phyloP scores from a whole-genome alignment of 2,113 vertebrate genomes.

The Perca schrenkii region DNA sequence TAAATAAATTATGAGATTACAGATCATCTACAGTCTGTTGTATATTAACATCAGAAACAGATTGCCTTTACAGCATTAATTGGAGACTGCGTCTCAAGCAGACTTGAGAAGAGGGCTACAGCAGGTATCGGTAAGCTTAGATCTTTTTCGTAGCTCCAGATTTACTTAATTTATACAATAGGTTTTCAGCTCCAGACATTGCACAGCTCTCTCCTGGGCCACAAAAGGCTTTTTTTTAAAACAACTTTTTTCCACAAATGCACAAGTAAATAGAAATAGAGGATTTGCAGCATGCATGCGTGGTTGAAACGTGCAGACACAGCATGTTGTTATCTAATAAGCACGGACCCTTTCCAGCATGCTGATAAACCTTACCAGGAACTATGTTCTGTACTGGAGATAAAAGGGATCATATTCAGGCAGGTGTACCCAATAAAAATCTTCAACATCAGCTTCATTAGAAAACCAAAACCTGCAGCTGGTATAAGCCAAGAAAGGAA shows the following conservation, averaged over 20 bases:
- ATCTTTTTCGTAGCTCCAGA: no score
- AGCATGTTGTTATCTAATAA: background rate
- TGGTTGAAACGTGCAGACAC: background rate
- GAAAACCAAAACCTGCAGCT: background rate
- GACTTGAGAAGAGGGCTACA: background rate
- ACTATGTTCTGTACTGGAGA: background rate
- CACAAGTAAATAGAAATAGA: background rate
- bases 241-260: background rate
- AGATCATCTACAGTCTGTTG: no score
- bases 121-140: no score
- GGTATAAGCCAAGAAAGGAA: background rate
- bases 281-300: background rate
- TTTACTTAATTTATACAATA: background rate
- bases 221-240: no score
- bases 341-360: background rate
- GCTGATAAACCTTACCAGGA: background rate
- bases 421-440: background rate
- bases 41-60: no score
- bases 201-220: no score
- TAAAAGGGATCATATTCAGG: background rate
- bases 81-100: no score
- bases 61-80: no score
- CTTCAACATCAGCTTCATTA: background rate
- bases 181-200: no score
- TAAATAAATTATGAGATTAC: no score